Evolutionary conservation across 2,113 vertebrate species (phyloP).

Genomic region (Colistium nudipinnis): DNA sequence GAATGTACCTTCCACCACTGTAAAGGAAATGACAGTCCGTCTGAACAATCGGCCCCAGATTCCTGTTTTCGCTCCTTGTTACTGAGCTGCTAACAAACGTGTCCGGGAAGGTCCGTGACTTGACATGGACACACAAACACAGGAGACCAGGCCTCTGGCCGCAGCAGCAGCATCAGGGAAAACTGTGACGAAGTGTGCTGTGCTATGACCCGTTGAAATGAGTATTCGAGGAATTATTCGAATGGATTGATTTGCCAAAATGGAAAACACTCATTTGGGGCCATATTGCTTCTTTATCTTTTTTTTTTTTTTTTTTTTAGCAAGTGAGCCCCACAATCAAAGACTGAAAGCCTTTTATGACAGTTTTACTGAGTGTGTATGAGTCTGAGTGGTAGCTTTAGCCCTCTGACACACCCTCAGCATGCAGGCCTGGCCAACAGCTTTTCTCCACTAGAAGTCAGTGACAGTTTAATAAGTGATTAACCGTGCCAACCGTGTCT

Average conservation of each 20-base stretch:
- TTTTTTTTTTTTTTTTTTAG: slow-evolving; percentile 12
- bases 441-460: slow-evolving; percentile 24
- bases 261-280: slow-evolving; percentile 9
- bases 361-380: slow-evolving; percentile 31
- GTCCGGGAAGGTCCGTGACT: slow-evolving; percentile 55
- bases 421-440: slow-evolving; percentile 32
- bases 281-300: slow-evolving; percentile 14
- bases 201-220: not conserved
- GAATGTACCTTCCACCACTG: slow-evolving; percentile 38
- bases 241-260: slow-evolving; percentile 25
- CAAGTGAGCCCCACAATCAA: not conserved
- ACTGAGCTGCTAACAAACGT: slow-evolving; percentile 66
- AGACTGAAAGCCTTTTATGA: slow-evolving; percentile 20
- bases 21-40: slow-evolving; percentile 68
- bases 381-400: slow-evolving; percentile 39
- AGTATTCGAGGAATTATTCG: not conserved
- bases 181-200: not conserved
- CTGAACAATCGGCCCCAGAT: slow-evolving; percentile 68
- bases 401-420: slow-evolving; percentile 43
- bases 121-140: slow-evolving; percentile 50
- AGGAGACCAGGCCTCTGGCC: slow-evolving; percentile 18
- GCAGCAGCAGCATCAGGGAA: not conserved
- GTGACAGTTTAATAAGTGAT: slow-evolving; percentile 57
- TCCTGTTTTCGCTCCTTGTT: slow-evolving; percentile 72
- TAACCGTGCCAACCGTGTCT: slow-evolving; percentile 49